Base-by-base conservation (phyloP, 2,888 invertebrate genomes). In the Drosophila pegasa region DNA sequence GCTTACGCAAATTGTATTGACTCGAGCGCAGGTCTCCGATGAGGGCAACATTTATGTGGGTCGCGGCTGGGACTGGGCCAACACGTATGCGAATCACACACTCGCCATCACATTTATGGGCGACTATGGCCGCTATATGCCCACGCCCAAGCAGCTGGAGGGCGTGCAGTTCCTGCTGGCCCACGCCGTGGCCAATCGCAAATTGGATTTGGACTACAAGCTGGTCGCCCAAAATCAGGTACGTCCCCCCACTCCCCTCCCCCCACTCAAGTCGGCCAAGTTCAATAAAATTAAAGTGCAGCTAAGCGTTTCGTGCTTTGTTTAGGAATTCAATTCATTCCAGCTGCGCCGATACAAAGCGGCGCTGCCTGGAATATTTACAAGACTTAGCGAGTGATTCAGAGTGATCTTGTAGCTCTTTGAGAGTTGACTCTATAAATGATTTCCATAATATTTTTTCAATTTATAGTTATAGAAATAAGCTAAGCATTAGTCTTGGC, bases 41-140 rank as follows among this genome's bases (percentile, higher is more conserved):
- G 94, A 94, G 89, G 94, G 93, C 8, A 92, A 92, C 67, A 89
- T 94, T 33, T 94, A 93, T 79, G 93, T 93, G 50, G 94, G 93
- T 29, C 91, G 94, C 63, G 93, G 93, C 69, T 94, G 93, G 93
- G 91, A 92, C 63, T 91, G 90, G 40, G 92, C 92, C 51, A 94
- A 94, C 63, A 93, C 93, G 35, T 94, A 94, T 85, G 92, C 92
- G 18, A 92, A 91, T 86, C 91, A 92, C 57, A 92, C 93, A 45
- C 90, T 94, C 65, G 92, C 92, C 3, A 90, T 94, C 38, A 91
- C 92, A 62, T 93, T 93, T 74, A 92, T 94, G 87, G 94, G 94
- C 22, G 93, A 93, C 84, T 93, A 90, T 76, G 86, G 91, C 40
- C 92, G 91, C 29, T 92, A 93, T 62, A 74, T 83, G 41, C 91